Evolutionary conservation across 1,140 invertebrate genomes (phyloP).

Genomic region (Cyphomyrmex costatus): DNA sequence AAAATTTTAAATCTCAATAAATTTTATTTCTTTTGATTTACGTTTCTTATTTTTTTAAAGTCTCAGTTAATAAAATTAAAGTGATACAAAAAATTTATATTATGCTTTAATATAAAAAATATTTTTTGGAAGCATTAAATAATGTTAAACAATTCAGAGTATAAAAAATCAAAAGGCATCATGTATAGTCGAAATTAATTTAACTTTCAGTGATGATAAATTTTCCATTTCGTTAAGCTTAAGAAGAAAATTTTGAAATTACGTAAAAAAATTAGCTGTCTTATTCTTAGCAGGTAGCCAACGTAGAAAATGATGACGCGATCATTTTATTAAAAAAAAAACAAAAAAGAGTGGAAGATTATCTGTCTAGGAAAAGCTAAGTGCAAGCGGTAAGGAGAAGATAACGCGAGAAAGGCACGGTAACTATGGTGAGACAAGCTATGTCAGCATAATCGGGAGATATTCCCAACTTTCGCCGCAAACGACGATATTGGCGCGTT

Average conservation of each 20-base stretch:
- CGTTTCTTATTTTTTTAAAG: not conserved
- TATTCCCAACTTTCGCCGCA: slow-evolving; percentile 24
- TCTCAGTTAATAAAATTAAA: not conserved
- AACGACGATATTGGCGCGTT: slow-evolving; percentile 39
- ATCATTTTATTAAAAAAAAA: slow-evolving; percentile 15
- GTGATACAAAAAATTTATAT: not conserved
- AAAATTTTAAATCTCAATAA: not conserved
- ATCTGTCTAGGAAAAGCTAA: not conserved
- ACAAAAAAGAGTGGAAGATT: not conserved
- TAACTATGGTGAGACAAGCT: slow-evolving; percentile 38
- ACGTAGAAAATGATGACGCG: slow-evolving; percentile 26
- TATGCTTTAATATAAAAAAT: not conserved
- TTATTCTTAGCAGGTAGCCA: slow-evolving; percentile 10
- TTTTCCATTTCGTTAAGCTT: not conserved
- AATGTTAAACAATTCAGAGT: not conserved
- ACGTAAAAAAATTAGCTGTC: not conserved
- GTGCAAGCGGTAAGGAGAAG: not conserved
- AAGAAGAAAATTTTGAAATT: slow-evolving; percentile 1
- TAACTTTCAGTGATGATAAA: not conserved
- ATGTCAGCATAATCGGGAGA: slow-evolving; percentile 70
- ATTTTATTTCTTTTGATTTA: not conserved
- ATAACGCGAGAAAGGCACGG: not conserved
- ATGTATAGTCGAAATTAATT: slow-evolving; percentile 8
- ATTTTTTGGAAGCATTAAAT: not conserved
- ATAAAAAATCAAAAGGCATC: not conserved